Base-by-base conservation (phyloP, 1,140 invertebrate genomes). In the Heterodera carotae region DNA sequence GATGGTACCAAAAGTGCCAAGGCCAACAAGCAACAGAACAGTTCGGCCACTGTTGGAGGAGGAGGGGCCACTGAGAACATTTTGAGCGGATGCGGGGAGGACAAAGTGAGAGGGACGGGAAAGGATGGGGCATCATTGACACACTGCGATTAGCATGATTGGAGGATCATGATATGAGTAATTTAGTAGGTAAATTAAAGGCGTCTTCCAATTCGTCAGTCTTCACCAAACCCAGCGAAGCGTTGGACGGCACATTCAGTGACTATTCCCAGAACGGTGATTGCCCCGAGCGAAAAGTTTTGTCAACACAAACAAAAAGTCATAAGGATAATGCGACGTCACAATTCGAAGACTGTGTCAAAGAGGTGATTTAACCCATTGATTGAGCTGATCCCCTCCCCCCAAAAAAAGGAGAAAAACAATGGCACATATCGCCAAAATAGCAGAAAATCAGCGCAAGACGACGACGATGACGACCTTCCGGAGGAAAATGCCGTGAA, bases 401-500 rank as follows among this genome's bases (percentile, higher is more conserved):
- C 39, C 7, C 39, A 31, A 78, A 70, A 29, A 18, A 56, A 78
- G 59, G 43, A 79, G 66, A 36, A 80, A 8, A 33, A 8, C 75
- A 12, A 4, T 12, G 29, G 60, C 18, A 75, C 64, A 15, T 59
- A 25, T 29, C 75, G 29, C 39, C 62, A 25, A 34, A 76, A 34
- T 43, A 48, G 34, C 43, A 33, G 69, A 59, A 71, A 33, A 22
- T 43, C 66, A 18, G 39, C 66, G 1, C 6, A 43, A 43, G 69
- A 75, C 15, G 78, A 79, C 31, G 81, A 85, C 48, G 84, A n/a
- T n/a, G n/a, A 85, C 36, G 84, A 86, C 18, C 27, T 66, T 18
- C 56, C 84, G 39, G 82, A 85, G 68, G 86, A 86, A 69, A 62
- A 81, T 60, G 72, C 81, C 5, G 86, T 86, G 3, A 86, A 86